Conservation (phyloP, 1,140 invertebrate genomes). For the Condylostylus longicornis region DNA sequence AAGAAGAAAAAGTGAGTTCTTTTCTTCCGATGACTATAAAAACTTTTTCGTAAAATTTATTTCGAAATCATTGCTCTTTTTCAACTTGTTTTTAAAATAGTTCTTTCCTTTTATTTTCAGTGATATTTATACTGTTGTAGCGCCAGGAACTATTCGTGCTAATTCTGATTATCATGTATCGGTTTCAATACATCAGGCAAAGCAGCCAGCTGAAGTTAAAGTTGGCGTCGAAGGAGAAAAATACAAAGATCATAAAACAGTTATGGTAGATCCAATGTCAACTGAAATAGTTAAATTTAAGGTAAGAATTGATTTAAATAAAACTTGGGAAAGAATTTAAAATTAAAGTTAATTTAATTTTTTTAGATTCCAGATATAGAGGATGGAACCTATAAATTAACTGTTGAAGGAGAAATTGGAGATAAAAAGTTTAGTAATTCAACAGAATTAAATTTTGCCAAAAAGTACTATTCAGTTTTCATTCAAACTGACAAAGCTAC, state of each 20-base stretch:
- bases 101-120: slow-evolving; percentile 33
- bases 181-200: slow-evolving; percentile 46
- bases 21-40: too few species aligned
- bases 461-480: slow-evolving; percentile 78
- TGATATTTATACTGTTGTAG: slow-evolving; percentile 64
- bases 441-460: slow-evolving; percentile 55
- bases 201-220: slow-evolving; percentile 45
- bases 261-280: slow-evolving; percentile 48
- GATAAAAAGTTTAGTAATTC: slow-evolving; percentile 60
- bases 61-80: too few species aligned
- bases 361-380: slow-evolving; percentile 59
- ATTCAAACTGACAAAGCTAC: slow-evolving; percentile 89
- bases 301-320: too few species aligned
- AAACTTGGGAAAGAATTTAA: background rate
- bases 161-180: slow-evolving; percentile 70
- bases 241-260: slow-evolving; percentile 49
- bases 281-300: slow-evolving; percentile 50
- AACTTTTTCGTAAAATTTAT: too few species aligned
- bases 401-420: slow-evolving; percentile 49
- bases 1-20: too few species aligned
- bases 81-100: too few species aligned
- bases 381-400: slow-evolving; percentile 60
- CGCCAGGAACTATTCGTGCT: slow-evolving; percentile 62
- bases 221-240: slow-evolving; percentile 56
- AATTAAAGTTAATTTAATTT: slow-evolving; percentile 7